Evolutionary conservation across 2,888 invertebrate species (phyloP).

Genomic region (Lampropteryx suffumata): DNA sequence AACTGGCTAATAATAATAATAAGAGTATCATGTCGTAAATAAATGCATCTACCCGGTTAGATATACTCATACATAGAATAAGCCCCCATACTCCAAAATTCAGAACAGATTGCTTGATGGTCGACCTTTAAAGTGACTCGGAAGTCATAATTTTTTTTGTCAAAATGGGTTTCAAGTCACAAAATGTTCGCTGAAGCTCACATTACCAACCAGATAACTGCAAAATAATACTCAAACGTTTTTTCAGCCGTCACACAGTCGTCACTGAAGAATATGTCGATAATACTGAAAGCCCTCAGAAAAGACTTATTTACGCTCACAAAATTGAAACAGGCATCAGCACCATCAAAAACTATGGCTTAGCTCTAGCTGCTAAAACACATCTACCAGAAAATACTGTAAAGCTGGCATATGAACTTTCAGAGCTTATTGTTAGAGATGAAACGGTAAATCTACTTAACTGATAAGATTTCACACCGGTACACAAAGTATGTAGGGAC

Average conservation of each 20-base stretch:
- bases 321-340: slow-evolving; percentile 80
- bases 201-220: too few species aligned
- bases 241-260: slow-evolving; percentile 62
- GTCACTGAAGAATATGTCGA: slow-evolving; percentile 59
- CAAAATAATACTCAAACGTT: neutral
- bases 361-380: slow-evolving; percentile 84
- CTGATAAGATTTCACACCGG: neutral
- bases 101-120: too few species aligned
- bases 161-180: too few species aligned
- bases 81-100: too few species aligned
- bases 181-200: too few species aligned
- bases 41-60: too few species aligned
- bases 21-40: too few species aligned
- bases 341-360: slow-evolving; percentile 82
- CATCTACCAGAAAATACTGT: slow-evolving; percentile 83
- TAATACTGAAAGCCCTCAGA: slow-evolving; percentile 43
- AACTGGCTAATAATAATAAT: too few species aligned
- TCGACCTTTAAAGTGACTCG: too few species aligned
- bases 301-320: slow-evolving; percentile 84
- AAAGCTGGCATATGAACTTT: slow-evolving; percentile 74
- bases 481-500: neutral
- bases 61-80: too few species aligned
- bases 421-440: slow-evolving; percentile 59
- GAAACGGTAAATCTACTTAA: slow-evolving; percentile 53
- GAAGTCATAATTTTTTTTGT: too few species aligned